Evolutionary conservation across 2,888 invertebrate genomes (phyloP).

Genomic region (Podabrus alpinus): DNA sequence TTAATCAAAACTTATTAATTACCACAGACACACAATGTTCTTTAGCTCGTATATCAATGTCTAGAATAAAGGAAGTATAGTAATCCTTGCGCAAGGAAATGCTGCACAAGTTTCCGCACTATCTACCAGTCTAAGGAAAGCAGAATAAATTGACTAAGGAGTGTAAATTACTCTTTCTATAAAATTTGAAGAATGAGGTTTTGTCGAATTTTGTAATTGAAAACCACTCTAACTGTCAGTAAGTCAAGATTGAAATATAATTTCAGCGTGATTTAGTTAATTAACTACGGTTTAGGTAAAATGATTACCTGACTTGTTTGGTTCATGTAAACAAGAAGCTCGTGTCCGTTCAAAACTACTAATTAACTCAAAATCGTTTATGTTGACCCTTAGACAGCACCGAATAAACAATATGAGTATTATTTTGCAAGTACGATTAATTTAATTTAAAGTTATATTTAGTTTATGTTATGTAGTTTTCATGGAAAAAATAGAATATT

Average conservation of each 20-base stretch:
- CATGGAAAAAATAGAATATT: no score
- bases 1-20: conserved; percentile 29
- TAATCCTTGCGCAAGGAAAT: conserved; percentile 18
- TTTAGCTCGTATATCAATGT: conserved; percentile 22
- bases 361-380: background rate
- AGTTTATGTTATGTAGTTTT: no score
- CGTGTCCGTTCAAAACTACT: background rate
- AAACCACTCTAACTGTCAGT: background rate
- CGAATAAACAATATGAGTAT: no score
- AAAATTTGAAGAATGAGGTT: background rate
- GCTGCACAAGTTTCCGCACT: conserved; percentile 14
- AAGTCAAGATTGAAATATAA: background rate
- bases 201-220: background rate
- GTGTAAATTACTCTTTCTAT: background rate
- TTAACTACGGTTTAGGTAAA: background rate
- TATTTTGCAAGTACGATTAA: no score
- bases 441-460: no score
- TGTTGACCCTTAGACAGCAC: background rate
- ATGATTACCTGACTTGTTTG: background rate
- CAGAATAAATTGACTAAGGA: background rate
- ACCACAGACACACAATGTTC: conserved; percentile 17
- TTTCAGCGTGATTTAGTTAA: background rate
- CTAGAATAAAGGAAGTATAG: conserved; percentile 20
- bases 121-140: conserved; percentile 11
- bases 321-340: background rate